Conservation (phyloP, 2,888 invertebrate species). For the Orthosia gothica region DNA sequence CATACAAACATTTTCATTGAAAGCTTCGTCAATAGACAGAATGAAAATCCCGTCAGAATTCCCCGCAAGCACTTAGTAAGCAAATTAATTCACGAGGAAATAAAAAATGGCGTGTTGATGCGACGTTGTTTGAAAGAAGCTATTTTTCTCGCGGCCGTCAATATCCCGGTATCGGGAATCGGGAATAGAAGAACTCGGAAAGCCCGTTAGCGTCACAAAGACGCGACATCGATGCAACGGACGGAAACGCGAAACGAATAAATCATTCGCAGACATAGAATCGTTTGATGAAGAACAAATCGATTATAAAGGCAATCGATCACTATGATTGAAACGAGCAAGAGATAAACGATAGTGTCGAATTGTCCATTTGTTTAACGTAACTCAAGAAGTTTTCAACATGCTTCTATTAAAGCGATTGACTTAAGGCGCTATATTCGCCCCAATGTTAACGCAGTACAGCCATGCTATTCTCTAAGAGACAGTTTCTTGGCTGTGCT, state of each 20-base stretch:
- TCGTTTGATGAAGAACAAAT: constrained; percentile 77
- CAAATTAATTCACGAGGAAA: constrained; percentile 86
- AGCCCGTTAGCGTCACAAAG: constrained; percentile 82
- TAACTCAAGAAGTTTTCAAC: constrained; percentile 37
- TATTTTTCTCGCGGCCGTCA: constrained; percentile 79
- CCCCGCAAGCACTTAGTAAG: constrained; percentile 81
- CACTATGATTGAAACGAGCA: constrained; percentile 73
- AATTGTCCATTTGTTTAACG: constrained; percentile 57
- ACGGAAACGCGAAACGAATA: constrained; percentile 82
- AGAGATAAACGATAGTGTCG: constrained; percentile 66
- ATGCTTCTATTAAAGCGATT: background rate
- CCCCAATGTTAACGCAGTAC: no score
- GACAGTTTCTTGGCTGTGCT: no score
- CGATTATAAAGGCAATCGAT: constrained; percentile 81
- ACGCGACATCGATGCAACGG: constrained; percentile 76
- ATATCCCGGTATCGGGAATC: constrained; percentile 76
- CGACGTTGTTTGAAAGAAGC: constrained; percentile 78
- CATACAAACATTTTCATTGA: constrained; percentile 79
- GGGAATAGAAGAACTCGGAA: constrained; percentile 72
- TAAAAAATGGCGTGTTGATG: constrained; percentile 76
- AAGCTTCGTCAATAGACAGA: constrained; percentile 77
- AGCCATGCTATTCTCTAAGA: no score
- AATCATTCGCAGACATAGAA: constrained; percentile 82
- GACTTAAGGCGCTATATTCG: no score
- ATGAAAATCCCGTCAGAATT: constrained; percentile 77